Conservation (phyloP, 1,140 invertebrate genomes). For the Stegodyphus dumicola region DNA sequence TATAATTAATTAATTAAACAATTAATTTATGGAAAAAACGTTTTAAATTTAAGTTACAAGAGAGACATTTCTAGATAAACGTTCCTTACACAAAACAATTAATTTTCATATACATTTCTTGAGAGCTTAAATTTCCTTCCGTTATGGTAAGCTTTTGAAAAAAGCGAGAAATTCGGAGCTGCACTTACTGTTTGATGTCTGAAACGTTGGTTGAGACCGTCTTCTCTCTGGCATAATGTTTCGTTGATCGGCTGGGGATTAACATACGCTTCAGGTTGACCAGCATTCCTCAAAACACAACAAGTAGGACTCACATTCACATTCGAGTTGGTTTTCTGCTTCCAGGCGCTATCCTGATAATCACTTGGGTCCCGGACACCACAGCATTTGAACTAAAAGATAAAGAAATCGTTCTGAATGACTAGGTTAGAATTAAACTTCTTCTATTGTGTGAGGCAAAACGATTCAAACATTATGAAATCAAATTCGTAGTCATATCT, state of each 20-base stretch:
- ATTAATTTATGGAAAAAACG: too few relatives aligned
- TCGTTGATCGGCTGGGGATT: constrained; percentile 80
- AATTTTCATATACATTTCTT: too few relatives aligned
- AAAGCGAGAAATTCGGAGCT: constrained; percentile 60
- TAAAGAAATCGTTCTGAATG: too few relatives aligned
- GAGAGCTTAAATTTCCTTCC: too few relatives aligned
- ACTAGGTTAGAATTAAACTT: too few relatives aligned
- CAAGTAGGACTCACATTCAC: constrained; percentile 82
- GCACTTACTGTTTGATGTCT: constrained; percentile 73
- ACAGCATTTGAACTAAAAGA: constrained; percentile 81
- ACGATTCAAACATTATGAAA: too few relatives aligned
- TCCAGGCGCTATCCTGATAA: constrained; percentile 85
- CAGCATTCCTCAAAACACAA: constrained; percentile 77
- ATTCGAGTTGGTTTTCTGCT: constrained; percentile 77
- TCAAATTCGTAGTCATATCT: too few relatives aligned
- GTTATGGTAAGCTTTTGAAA: too few relatives aligned
- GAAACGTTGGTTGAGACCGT: constrained; percentile 71
- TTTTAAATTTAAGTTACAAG: too few relatives aligned
- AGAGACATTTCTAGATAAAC: background rate
- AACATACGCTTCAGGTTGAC: constrained; percentile 75
- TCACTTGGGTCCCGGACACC: constrained; percentile 82
- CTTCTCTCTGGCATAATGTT: constrained; percentile 74
- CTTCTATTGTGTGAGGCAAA: too few relatives aligned
- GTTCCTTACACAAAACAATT: too few relatives aligned
- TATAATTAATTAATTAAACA: too few relatives aligned